phyloP scores from a whole-genome alignment of 1,140 invertebrate genomes.

The Leptopilina boulardi region DNA sequence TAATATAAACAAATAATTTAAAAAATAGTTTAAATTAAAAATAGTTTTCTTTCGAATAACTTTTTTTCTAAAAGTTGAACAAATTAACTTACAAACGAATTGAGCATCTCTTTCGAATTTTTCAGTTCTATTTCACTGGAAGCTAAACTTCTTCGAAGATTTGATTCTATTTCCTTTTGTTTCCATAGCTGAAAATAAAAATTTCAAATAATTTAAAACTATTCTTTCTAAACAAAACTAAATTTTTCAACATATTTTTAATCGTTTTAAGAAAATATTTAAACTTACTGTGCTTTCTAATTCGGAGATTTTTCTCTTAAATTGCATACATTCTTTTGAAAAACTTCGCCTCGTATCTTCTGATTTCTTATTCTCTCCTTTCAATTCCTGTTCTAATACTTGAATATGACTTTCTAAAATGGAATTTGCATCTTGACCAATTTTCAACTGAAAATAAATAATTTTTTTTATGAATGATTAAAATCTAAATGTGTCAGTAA shows the following conservation, averaged over 20 bases:
- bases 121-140: slow-evolving; percentile 58
- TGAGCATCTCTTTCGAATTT: slow-evolving; percentile 56
- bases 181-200: slow-evolving; percentile 61
- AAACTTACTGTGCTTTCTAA: slow-evolving; percentile 63
- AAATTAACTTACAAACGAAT: slow-evolving; percentile 55
- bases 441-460: slow-evolving; percentile 56
- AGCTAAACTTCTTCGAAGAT: slow-evolving; percentile 55
- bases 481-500: too few relatives aligned
- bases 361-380: slow-evolving; percentile 48
- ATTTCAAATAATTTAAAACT: too few relatives aligned
- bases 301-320: slow-evolving; percentile 62
- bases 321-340: slow-evolving; percentile 55
- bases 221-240: too few relatives aligned
- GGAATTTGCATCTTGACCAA: slow-evolving; percentile 61
- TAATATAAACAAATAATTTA: slow-evolving; percentile 27
- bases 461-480: neutral
- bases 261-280: slow-evolving; percentile 9
- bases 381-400: slow-evolving; percentile 61
- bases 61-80: slow-evolving; percentile 31
- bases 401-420: slow-evolving; percentile 60
- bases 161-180: slow-evolving; percentile 59
- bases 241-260: neutral
- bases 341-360: slow-evolving; percentile 54
- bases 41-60: slow-evolving; percentile 36
- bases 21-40: slow-evolving; percentile 36